Conservation (phyloP, 23 tunicate species). For the Oikopleura vanhoeffeni region DNA sequence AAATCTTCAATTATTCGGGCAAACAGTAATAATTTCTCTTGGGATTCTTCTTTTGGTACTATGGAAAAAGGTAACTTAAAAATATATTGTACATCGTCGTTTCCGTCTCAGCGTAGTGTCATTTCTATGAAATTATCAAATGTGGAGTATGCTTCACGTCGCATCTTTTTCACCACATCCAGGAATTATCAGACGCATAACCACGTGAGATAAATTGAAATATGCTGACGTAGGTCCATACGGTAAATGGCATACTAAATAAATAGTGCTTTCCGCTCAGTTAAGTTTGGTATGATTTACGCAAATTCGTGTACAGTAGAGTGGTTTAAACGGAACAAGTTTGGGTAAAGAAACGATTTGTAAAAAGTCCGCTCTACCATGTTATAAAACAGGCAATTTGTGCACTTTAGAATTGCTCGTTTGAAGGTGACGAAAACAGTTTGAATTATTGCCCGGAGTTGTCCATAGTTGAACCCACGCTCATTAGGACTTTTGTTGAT, state of each 20-base stretch:
- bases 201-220: conserved; percentile 48
- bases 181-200: conserved; percentile 86
- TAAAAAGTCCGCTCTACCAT: too few relatives aligned
- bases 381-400: too few relatives aligned
- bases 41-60: conserved; percentile 79
- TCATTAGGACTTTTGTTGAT: too few relatives aligned
- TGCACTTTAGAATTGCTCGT: too few relatives aligned
- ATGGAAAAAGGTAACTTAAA: conserved; percentile 65
- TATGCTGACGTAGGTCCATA: conserved; percentile 96
- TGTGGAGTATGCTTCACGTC: conserved; percentile 83
- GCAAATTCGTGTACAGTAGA: too few relatives aligned
- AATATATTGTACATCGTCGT: conserved; percentile 50
- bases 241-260: conserved; percentile 59
- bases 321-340: too few relatives aligned
- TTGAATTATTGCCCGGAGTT: too few relatives aligned
- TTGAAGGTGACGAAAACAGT: too few relatives aligned
- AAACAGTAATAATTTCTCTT: conserved; percentile 66
- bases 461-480: too few relatives aligned
- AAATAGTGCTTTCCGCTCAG: too few relatives aligned
- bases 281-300: too few relatives aligned
- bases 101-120: conserved; percentile 50
- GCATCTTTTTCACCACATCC: conserved; percentile 72
- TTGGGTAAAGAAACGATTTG: too few relatives aligned
- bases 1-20: conserved; percentile 68
- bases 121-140: conserved; percentile 79